Conservation (phyloP, 2,888 invertebrate species). For the Mesochorus sp. region DNA sequence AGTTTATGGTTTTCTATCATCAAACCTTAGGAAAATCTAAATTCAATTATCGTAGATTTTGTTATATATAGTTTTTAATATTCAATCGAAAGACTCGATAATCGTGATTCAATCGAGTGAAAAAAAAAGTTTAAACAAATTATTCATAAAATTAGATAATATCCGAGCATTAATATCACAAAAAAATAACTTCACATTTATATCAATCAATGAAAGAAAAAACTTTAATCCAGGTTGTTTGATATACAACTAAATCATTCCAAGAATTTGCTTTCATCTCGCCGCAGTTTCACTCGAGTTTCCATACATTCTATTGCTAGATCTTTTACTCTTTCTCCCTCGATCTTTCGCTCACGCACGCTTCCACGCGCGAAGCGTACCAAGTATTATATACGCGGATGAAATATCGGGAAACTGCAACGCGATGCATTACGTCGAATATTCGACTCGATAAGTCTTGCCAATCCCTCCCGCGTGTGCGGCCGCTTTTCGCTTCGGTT, state of each 20-base stretch:
- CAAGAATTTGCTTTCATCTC: not conserved
- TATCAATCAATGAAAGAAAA: too few species aligned
- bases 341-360: not conserved
- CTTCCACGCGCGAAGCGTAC: not conserved
- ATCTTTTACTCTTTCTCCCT: not conserved
- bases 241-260: not conserved
- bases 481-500: slow-evolving; percentile 41
- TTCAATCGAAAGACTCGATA: too few species aligned
- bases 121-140: too few species aligned
- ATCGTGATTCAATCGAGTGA: too few species aligned
- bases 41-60: slow-evolving; percentile 2
- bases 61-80: too few species aligned
- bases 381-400: slow-evolving; percentile 35
- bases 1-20: not conserved
- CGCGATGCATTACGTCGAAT: slow-evolving; percentile 65
- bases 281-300: not conserved
- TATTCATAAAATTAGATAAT: too few species aligned
- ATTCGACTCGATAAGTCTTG: slow-evolving; percentile 68
- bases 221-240: not conserved
- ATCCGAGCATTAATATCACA: not conserved
- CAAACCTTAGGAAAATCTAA: not conserved
- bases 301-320: not conserved
- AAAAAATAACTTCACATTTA: too few species aligned
- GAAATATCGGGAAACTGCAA: slow-evolving; percentile 69
- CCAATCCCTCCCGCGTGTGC: slow-evolving; percentile 23